A percentile compares a stretch with the other conserved stretches of the same genome.
Evolutionary conservation across 2,113 vertebrate species (phyloP).

Genomic region (Aplodontia rufa): DNA sequence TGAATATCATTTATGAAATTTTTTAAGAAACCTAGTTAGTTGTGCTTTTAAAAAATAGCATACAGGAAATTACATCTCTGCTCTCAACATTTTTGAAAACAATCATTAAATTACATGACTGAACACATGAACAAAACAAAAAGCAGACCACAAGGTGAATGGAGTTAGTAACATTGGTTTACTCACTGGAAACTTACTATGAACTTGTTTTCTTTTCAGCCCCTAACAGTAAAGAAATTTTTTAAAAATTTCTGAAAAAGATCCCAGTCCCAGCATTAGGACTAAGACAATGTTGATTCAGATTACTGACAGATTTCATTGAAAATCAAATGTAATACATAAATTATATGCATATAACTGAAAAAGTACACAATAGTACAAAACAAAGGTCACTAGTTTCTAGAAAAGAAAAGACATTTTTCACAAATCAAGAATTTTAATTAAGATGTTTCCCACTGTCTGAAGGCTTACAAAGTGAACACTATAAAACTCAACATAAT

Average conservation of each 20-base stretch:
- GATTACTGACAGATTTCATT: background rate
- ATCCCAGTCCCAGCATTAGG: background rate
- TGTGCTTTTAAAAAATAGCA: constrained; percentile 14
- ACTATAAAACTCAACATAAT: constrained; percentile 13
- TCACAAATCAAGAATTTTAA: constrained; percentile 20
- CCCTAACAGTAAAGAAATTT: background rate
- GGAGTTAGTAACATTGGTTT: background rate
- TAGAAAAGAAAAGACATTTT: constrained; percentile 33
- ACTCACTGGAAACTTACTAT: background rate
- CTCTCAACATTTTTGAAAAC: constrained; percentile 43
- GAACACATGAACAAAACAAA: background rate
- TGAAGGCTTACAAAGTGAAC: constrained; percentile 40
- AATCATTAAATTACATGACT: background rate
- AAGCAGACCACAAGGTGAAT: background rate
- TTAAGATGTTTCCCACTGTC: constrained; percentile 31
- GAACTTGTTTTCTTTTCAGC: constrained; percentile 19
- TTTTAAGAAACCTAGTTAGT: background rate
- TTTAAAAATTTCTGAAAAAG: constrained; percentile 20
- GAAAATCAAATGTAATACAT: background rate
- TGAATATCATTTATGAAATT: background rate
- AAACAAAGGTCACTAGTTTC: background rate
- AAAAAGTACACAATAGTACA: background rate
- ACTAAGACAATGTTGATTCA: background rate
- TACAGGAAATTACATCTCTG: background rate
- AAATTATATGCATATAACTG: background rate